phyloP scores from a whole-genome alignment of 2,797 vertebrate genomes.

The Thripadectes ignobilis region DNA sequence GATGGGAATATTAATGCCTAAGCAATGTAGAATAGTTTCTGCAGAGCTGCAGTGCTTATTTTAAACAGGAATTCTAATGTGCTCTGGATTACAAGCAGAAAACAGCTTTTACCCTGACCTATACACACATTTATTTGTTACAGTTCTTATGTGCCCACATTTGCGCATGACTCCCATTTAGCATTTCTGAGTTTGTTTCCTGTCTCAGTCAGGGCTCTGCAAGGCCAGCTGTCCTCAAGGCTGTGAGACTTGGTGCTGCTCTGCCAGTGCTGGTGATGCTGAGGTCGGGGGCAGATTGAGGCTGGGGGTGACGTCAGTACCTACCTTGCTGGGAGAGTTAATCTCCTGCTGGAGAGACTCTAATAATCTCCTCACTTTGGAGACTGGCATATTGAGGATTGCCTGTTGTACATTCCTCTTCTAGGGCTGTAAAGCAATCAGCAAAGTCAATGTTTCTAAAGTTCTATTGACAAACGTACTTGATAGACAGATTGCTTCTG shows the following conservation, averaged over 20 bases:
- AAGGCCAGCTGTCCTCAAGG: not conserved
- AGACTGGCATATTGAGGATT: slow-evolving; percentile 68
- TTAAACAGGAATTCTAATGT: not conserved
- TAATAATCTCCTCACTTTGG: slow-evolving; percentile 76
- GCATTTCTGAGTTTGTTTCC: not conserved
- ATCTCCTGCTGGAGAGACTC: slow-evolving; percentile 70
- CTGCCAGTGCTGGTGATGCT: slow-evolving; percentile 28
- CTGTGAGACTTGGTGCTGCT: not conserved
- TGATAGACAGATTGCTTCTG: not conserved
- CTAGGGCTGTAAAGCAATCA: not conserved
- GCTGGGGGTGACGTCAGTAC: slow-evolving; percentile 78
- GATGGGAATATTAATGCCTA: not conserved
- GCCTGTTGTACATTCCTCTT: not conserved
- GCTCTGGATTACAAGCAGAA: not conserved
- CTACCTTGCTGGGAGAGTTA: slow-evolving; percentile 80
- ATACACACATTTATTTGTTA: not conserved
- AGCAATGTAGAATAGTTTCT: not conserved
- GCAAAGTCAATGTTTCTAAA: not conserved
- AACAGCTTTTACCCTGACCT: not conserved
- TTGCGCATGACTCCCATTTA: not conserved
- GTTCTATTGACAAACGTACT: not conserved
- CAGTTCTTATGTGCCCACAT: not conserved
- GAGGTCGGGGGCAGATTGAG: slow-evolving; percentile 72
- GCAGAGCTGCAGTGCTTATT: not conserved
- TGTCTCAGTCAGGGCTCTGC: not conserved